phyloP scores from a whole-genome alignment of 2,797 vertebrate species.

The Cichlasoma orientale region DNA sequence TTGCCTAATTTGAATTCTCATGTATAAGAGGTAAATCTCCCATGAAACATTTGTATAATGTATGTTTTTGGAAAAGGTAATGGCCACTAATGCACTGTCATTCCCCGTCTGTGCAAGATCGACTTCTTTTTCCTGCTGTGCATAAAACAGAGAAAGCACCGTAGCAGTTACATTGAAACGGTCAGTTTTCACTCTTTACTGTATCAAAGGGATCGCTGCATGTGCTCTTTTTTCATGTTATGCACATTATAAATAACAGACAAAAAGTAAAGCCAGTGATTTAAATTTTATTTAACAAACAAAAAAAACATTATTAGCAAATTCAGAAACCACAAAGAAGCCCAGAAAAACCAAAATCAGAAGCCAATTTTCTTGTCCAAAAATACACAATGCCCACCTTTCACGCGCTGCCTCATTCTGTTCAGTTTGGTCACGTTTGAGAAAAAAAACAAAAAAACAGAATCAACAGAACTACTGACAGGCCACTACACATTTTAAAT shows the following conservation, averaged over 20 bases:
- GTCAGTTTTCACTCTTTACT: conserved; percentile 31
- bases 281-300: conserved; percentile 70
- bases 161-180: conserved; percentile 40
- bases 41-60: conserved; percentile 41
- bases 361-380: conserved; percentile 26
- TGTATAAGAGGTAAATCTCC: conserved; percentile 25
- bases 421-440: conserved; percentile 60
- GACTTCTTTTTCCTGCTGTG: conserved; percentile 32
- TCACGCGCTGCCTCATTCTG: conserved; percentile 8
- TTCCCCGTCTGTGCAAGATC: conserved; percentile 23
- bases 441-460: background rate
- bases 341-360: conserved; percentile 9
- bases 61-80: conserved; percentile 35
- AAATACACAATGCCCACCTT: conserved; percentile 27
- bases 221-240: background rate
- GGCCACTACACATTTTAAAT: background rate
- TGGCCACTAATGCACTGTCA: conserved; percentile 14
- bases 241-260: background rate
- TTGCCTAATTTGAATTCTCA: conserved; percentile 39
- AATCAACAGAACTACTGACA: background rate
- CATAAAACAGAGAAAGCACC: conserved; percentile 25
- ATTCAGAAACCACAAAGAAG: conserved; percentile 47
- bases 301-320: conserved; percentile 46
- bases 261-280: conserved; percentile 14
- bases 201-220: background rate